These are phyloP conservation scores for Perodicticus potto DNA, from an alignment of 2,797 vertebrate species.

Conservation along the genomic window DNA sequence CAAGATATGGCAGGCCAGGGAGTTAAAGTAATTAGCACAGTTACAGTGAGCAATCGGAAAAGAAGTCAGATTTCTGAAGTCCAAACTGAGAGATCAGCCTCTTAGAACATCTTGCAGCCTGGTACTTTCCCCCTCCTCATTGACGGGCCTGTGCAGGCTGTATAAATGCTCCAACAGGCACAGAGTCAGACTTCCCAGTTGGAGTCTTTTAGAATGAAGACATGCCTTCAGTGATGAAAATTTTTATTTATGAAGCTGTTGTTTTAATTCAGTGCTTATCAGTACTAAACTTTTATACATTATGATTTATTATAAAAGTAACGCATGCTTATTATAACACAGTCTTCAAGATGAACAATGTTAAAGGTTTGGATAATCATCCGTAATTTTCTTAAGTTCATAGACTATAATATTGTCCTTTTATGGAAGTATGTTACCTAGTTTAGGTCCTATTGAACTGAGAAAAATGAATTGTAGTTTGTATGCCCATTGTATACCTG, in stretches of 20 bases:
- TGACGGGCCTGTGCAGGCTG: background rate
- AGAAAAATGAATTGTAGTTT: conserved; percentile 16
- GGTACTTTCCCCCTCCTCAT: background rate
- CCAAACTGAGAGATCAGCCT: background rate
- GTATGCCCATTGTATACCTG: background rate
- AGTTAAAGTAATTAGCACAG: conserved; percentile 35
- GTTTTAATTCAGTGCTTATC: background rate
- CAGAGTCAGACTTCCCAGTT: background rate
- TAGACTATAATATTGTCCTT: background rate
- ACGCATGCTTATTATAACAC: background rate
- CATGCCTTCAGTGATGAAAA: background rate
- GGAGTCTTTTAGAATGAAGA: background rate
- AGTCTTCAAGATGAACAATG: background rate
- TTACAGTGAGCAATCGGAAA: conserved; percentile 26
- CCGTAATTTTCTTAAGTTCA: background rate
- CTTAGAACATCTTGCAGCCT: background rate
- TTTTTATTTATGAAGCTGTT: background rate
- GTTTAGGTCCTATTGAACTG: background rate
- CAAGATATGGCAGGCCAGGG: background rate
- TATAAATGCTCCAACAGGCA: background rate
- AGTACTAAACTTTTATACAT: background rate
- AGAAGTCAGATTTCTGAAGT: background rate
- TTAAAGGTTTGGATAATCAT: background rate
- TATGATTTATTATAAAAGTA: conserved; percentile 9
- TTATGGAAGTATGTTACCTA: background rate